Percentiles rank a stretch among this genome's conserved stretches.
Evolutionary conservation across 2,888 invertebrate genomes (phyloP).

Genomic region (Unio delphinus): DNA sequence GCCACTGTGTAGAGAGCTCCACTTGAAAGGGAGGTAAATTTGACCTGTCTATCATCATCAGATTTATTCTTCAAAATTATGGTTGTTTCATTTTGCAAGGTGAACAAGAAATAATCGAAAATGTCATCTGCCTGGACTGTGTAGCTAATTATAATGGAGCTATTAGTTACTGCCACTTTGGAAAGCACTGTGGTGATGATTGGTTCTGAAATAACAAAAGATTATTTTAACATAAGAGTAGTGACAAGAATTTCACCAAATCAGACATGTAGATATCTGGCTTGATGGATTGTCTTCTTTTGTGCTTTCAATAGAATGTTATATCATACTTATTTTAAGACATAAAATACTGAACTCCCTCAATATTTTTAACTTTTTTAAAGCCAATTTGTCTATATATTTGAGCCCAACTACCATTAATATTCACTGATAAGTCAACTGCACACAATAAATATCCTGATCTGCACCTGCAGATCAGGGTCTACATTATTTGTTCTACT

Average conservation of each 20-base stretch:
- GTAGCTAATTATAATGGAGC: constrained; percentile 38
- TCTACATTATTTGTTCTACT: too few species aligned
- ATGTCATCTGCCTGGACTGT: constrained; percentile 26
- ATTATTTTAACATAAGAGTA: background rate
- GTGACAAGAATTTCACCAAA: background rate
- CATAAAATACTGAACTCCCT: too few species aligned
- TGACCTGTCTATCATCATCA: constrained; percentile 26
- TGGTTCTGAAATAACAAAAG: constrained; percentile 24
- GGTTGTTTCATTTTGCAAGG: constrained; percentile 19
- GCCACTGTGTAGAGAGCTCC: constrained; percentile 46
- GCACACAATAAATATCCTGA: too few species aligned
- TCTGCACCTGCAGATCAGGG: too few species aligned
- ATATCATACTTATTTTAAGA: too few species aligned
- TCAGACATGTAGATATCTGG: background rate
- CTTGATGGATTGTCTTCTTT: background rate
- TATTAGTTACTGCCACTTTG: constrained; percentile 14
- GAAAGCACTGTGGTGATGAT: constrained; percentile 16
- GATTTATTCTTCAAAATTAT: constrained; percentile 29
- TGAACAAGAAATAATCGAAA: constrained; percentile 46
- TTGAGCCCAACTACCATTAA: too few species aligned
- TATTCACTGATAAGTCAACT: too few species aligned
- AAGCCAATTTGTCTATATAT: too few species aligned
- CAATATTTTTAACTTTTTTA: too few species aligned
- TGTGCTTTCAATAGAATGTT: too few species aligned
- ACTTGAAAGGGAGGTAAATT: constrained; percentile 39